Evolutionary conservation across 2,888 invertebrate genomes (phyloP).

Genomic region (Melinaea menophilus): DNA sequence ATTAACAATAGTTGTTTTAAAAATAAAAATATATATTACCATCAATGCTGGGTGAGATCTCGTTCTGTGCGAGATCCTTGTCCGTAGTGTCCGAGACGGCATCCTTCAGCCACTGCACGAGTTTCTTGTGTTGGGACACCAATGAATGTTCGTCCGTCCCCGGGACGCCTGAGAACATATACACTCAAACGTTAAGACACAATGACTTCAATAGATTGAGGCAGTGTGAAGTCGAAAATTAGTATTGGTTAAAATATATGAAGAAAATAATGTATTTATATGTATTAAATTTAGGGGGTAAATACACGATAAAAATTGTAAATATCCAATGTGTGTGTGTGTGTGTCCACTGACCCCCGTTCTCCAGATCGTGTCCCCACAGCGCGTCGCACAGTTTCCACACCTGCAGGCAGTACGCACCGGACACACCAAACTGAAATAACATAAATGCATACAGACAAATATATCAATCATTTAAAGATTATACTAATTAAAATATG

Average conservation of each 20-base stretch:
- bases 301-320: neutral
- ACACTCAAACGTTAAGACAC: neutral
- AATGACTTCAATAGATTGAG: neutral
- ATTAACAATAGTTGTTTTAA: no score
- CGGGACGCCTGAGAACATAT: conserved; percentile 45
- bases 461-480: no score
- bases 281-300: no score
- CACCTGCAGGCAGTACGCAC: conserved; percentile 74
- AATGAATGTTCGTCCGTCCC: conserved; percentile 48
- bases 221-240: no score
- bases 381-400: conserved; percentile 89
- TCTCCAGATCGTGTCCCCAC: conserved; percentile 88
- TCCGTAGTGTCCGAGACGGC: conserved; percentile 51
- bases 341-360: conserved; percentile 56
- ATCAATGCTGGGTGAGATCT: conserved; percentile 44
- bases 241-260: no score
- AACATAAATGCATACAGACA: neutral
- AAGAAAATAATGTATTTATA: no score
- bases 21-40: no score
- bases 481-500: no score
- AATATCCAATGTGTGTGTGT: neutral
- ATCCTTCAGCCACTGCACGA: conserved; percentile 52
- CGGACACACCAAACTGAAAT: conserved; percentile 48
- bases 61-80: conserved; percentile 44
- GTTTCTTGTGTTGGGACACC: conserved; percentile 51